Conservation (phyloP, 2,888 invertebrate species). For the Thelaira solivaga region DNA sequence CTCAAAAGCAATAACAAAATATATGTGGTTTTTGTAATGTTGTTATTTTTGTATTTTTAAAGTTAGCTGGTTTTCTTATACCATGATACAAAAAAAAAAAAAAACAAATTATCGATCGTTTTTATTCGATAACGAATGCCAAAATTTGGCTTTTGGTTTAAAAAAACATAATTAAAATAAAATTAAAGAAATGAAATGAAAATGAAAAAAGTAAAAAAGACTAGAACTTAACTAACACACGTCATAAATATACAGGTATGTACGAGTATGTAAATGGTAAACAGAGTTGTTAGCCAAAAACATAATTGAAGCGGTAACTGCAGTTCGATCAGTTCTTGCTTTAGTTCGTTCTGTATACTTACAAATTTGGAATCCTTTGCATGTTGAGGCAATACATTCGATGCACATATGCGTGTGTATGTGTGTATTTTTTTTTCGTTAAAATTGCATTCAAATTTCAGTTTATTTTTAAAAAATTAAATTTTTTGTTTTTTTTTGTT, state of each 20-base stretch:
- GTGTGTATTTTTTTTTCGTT: constrained; percentile 13
- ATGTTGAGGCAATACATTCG: constrained; percentile 43
- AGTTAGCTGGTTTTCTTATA: too few relatives aligned
- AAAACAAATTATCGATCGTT: too few relatives aligned
- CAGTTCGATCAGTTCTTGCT: constrained; percentile 66
- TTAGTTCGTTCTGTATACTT: constrained; percentile 70
- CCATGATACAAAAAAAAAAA: too few relatives aligned
- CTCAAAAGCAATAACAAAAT: too few relatives aligned
- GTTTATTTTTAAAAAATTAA: constrained; percentile 11
- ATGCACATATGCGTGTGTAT: constrained; percentile 9
- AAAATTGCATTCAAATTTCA: constrained; percentile 13
- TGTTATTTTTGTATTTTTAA: too few relatives aligned
- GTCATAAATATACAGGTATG: too few relatives aligned
- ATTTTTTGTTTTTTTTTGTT: constrained; percentile 27
- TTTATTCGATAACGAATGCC: background rate
- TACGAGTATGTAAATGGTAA: constrained; percentile 16
- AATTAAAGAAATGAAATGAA: background rate
- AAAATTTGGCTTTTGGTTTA: background rate
- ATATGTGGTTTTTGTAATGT: too few relatives aligned
- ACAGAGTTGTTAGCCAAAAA: constrained; percentile 51
- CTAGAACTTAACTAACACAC: constrained; percentile 6
- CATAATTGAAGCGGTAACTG: constrained; percentile 57
- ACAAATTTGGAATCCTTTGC: constrained; percentile 72
- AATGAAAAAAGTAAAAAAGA: background rate
- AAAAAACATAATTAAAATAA: background rate